Percentiles rank a stretch among this genome's conserved stretches.
Conservation (phyloP, 2,888 invertebrate genomes). For the Lordiphosa andalusiaca region DNA sequence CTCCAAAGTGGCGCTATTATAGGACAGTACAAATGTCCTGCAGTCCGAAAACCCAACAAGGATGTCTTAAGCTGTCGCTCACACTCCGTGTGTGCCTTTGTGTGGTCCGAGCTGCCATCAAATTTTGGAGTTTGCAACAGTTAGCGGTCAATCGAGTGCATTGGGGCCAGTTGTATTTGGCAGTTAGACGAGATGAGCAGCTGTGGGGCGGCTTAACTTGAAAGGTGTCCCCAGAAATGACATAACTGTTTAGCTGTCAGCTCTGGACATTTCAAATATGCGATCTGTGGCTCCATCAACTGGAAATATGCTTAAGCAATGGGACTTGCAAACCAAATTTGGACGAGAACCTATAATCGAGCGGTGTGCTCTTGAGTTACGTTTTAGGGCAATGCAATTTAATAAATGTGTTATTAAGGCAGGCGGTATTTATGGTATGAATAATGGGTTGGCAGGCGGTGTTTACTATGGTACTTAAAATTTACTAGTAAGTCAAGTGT, state of each 20-base stretch:
- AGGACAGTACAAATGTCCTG: not conserved
- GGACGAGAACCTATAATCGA: too few relatives aligned
- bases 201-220: conserved; percentile 6
- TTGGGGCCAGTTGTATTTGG: conserved; percentile 29
- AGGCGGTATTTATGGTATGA: too few relatives aligned
- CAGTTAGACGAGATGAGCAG: conserved; percentile 13
- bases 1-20: conserved; percentile 6
- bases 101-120: conserved; percentile 2
- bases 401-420: too few relatives aligned
- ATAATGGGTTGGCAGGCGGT: too few relatives aligned
- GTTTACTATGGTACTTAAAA: too few relatives aligned
- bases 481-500: too few relatives aligned
- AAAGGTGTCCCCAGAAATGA: conserved; percentile 15
- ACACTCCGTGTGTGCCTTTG: conserved; percentile 9
- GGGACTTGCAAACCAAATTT: too few relatives aligned
- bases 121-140: conserved; percentile 30
- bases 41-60: not conserved
- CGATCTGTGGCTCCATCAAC: not conserved
- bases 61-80: conserved; percentile 37
- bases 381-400: too few relatives aligned
- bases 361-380: too few relatives aligned
- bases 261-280: not conserved
- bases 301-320: too few relatives aligned
- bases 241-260: conserved; percentile 5
- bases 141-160: conserved; percentile 42